phyloP scores from a whole-genome alignment of 2,888 invertebrate genomes.

The Ectropis crepuscularia region DNA sequence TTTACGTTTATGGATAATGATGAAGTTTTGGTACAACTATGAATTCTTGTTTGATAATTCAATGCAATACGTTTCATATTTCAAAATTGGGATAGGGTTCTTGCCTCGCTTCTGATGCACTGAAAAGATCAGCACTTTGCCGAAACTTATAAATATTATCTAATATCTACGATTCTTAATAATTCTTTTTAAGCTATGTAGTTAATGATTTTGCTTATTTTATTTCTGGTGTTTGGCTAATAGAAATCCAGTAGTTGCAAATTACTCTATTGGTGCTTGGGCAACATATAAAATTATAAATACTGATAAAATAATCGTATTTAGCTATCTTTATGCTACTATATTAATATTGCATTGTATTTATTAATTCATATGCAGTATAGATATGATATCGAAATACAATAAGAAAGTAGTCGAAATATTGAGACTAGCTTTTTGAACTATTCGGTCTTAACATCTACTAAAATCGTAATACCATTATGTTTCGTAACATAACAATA shows the following conservation, averaged over 20 bases:
- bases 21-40: not conserved
- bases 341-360: slow-evolving; percentile 7
- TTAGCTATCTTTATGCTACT: slow-evolving; percentile 10
- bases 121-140: slow-evolving; percentile 47
- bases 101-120: slow-evolving; percentile 56
- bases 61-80: slow-evolving; percentile 40
- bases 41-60: slow-evolving; percentile 41
- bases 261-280: slow-evolving; percentile 46
- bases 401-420: slow-evolving; percentile 31
- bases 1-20: too few relatives aligned
- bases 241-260: slow-evolving; percentile 44
- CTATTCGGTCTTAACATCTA: slow-evolving; percentile 57
- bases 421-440: slow-evolving; percentile 82
- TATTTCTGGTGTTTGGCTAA: slow-evolving; percentile 58
- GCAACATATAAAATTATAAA: slow-evolving; percentile 26
- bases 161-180: slow-evolving; percentile 36
- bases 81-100: slow-evolving; percentile 54
- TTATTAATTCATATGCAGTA: slow-evolving; percentile 2
- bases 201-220: slow-evolving; percentile 40
- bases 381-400: slow-evolving; percentile 14
- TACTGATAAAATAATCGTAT: not conserved
- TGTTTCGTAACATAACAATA: not conserved
- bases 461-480: slow-evolving; percentile 29
- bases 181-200: slow-evolving; percentile 39
- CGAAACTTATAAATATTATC: not conserved